phyloP scores from a whole-genome alignment of 2,113 vertebrate genomes.

The Mustela nigripes region DNA sequence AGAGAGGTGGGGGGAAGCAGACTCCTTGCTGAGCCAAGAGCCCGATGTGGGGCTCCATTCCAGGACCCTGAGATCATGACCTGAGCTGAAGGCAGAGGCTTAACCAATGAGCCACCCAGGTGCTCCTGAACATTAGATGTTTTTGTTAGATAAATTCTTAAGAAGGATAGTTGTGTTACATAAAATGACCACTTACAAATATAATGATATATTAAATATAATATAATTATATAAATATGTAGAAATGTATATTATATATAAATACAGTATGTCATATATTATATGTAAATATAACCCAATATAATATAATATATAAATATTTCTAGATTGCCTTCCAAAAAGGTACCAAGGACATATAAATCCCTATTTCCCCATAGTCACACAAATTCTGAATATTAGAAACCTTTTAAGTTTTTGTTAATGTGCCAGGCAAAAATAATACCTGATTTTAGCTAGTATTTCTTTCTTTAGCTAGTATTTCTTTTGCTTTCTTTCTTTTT shows the following conservation, averaged over 20 bases:
- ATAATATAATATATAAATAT: not conserved
- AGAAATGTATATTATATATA: too few relatives aligned
- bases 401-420: not conserved
- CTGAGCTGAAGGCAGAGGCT: too few relatives aligned
- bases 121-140: not conserved
- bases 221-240: too few relatives aligned
- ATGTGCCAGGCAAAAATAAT: not conserved
- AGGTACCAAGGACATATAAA: not conserved
- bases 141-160: not conserved
- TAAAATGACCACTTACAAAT: not conserved
- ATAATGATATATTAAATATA: not conserved
- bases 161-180: not conserved
- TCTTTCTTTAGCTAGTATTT: not conserved
- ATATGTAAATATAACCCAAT: too few relatives aligned
- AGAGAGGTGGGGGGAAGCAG: too few relatives aligned
- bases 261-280: too few relatives aligned
- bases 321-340: constrained; percentile 18
- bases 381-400: not conserved
- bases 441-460: not conserved
- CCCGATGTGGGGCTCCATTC: too few relatives aligned
- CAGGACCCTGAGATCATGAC: too few relatives aligned
- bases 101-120: too few relatives aligned
- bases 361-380: not conserved
- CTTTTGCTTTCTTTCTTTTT: too few relatives aligned
- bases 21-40: too few relatives aligned